Percentiles rank a stretch among this genome's conserved stretches.
phyloP scores from a whole-genome alignment of 2,113 vertebrate genomes.

The Toxotes jaculatrix region DNA sequence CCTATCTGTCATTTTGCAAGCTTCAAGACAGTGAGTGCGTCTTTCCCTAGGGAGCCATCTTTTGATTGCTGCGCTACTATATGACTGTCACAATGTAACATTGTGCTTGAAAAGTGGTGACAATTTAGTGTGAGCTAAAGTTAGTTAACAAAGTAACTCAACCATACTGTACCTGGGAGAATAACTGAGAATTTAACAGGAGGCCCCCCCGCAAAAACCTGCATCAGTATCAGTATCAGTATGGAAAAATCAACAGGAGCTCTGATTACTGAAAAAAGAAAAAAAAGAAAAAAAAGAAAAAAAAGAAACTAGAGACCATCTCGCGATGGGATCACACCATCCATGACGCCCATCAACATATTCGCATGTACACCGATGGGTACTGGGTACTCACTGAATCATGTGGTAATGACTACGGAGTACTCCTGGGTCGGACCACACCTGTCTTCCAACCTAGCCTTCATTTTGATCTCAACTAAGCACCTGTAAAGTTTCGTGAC shows the following conservation, averaged over 20 bases:
- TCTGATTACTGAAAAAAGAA: not conserved
- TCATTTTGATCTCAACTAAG: too few species aligned
- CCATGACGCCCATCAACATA: too few species aligned
- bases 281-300: not conserved
- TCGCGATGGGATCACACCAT: too few species aligned
- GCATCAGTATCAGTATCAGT: not conserved
- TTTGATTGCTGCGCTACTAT: conserved; percentile 18
- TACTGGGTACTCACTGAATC: too few species aligned
- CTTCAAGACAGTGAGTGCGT: not conserved
- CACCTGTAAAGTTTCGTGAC: too few species aligned
- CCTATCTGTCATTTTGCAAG: conserved; percentile 20
- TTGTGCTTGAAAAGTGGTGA: conserved; percentile 12
- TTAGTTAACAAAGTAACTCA: conserved; percentile 20
- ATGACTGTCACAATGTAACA: not conserved
- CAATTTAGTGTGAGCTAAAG: conserved; percentile 11
- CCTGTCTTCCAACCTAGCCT: too few species aligned
- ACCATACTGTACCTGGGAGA: not conserved
- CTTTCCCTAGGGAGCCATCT: conserved; percentile 2
- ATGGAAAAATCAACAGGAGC: not conserved
- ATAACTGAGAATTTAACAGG: not conserved
- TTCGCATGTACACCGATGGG: too few species aligned
- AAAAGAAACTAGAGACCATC: not conserved
- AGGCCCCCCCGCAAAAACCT: not conserved
- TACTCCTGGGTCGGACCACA: too few species aligned
- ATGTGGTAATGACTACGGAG: too few species aligned